Conservation (phyloP, 2,888 invertebrate species). For the Hartigia nigra region DNA sequence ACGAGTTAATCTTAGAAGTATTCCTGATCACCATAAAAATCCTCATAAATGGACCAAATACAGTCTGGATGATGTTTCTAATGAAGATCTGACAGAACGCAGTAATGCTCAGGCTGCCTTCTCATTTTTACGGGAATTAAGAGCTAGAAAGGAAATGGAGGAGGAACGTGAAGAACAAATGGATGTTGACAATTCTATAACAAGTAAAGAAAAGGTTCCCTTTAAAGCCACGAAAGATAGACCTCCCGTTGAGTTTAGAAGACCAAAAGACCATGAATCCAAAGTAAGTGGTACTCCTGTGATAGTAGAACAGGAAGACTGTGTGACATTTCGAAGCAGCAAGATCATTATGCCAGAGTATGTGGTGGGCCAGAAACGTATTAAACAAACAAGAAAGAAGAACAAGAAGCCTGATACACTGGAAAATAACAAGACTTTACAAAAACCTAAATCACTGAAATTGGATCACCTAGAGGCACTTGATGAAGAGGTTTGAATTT, state of each 20-base stretch:
- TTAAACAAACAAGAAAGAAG: slow-evolving; percentile 60
- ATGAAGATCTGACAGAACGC: slow-evolving; percentile 81
- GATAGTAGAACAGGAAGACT: slow-evolving; percentile 49
- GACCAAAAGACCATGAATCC: slow-evolving; percentile 30
- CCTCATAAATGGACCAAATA: slow-evolving; percentile 88
- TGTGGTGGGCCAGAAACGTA: slow-evolving; percentile 75
- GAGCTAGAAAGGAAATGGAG: slow-evolving; percentile 66
- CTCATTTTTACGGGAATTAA: slow-evolving; percentile 78
- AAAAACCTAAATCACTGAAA: slow-evolving; percentile 63
- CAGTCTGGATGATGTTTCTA: slow-evolving; percentile 79
- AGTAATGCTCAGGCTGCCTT: slow-evolving; percentile 83
- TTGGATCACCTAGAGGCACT: slow-evolving; percentile 69
- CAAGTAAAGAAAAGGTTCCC: slow-evolving; percentile 5
- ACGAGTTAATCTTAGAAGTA: slow-evolving; percentile 62
- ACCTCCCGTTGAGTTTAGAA: slow-evolving; percentile 44
- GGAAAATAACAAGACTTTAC: slow-evolving; percentile 21
- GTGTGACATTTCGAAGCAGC: slow-evolving; percentile 72
- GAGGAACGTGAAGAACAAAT: slow-evolving; percentile 53
- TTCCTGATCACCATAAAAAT: slow-evolving; percentile 73
- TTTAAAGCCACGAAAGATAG: slow-evolving; percentile 33
- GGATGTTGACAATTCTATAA: slow-evolving; percentile 36
- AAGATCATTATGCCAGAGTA: slow-evolving; percentile 87
- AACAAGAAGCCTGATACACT: slow-evolving; percentile 54
- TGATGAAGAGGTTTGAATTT: slow-evolving; percentile 61
- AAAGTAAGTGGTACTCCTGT: slow-evolving; percentile 15